These are phyloP conservation scores for Solea senegalensis DNA, from an alignment of 2,113 vertebrate genomes.

Conservation along the genomic window DNA sequence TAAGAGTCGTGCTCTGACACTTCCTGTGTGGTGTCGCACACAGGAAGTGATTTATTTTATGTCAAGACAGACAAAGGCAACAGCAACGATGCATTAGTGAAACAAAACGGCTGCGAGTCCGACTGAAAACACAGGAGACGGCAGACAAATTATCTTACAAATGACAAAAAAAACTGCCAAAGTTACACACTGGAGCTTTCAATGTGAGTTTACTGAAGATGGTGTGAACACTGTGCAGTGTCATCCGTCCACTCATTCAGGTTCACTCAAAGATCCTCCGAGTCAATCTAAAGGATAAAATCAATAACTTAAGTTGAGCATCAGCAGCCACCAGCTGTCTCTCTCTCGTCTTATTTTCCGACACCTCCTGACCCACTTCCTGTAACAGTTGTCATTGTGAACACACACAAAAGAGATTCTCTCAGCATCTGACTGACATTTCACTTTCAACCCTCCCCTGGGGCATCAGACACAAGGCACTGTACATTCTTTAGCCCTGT, in stretches of 20 bases:
- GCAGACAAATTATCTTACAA: no score
- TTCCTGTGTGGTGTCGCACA: no score
- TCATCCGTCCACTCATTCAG: slow-evolving; percentile 25
- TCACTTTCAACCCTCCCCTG: slow-evolving; percentile 51
- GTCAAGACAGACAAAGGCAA: no score
- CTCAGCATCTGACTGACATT: slow-evolving; percentile 57
- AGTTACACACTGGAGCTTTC: neutral
- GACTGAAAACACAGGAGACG: no score
- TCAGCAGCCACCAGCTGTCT: slow-evolving; percentile 17
- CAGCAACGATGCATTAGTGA: no score
- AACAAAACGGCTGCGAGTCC: no score
- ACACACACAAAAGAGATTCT: slow-evolving; percentile 71
- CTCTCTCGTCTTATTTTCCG: slow-evolving; percentile 13
- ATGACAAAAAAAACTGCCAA: no score
- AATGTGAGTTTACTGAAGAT: neutral
- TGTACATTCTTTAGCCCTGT: slow-evolving; percentile 6
- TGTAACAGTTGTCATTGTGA: slow-evolving; percentile 60
- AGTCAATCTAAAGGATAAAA: slow-evolving; percentile 11
- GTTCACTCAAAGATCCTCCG: slow-evolving; percentile 14
- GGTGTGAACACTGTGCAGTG: neutral
- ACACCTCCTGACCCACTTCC: slow-evolving; percentile 51
- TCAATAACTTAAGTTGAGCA: slow-evolving; percentile 51
- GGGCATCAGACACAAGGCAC: slow-evolving; percentile 50
- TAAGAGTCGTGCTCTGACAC: no score
- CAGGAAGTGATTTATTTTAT: no score